phyloP scores from a whole-genome alignment of 2,888 invertebrate species.

The Mimachlamys varia region DNA sequence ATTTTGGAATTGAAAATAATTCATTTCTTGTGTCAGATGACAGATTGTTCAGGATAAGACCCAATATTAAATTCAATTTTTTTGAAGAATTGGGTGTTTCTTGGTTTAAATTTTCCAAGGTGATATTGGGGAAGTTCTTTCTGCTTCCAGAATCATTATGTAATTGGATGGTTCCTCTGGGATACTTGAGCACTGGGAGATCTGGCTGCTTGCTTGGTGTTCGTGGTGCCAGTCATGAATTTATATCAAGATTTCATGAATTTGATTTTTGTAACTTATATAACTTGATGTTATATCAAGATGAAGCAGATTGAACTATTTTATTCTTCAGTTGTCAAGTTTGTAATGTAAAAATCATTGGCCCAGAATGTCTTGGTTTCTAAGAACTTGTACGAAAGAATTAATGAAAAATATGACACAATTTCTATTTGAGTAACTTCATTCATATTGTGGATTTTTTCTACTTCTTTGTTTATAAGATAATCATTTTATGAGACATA shows the following conservation, averaged over 20 bases:
- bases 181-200: background rate
- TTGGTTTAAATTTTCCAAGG: background rate
- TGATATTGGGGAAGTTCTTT: background rate
- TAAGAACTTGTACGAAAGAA: too few relatives aligned
- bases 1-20: constrained; percentile 27
- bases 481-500: too few relatives aligned
- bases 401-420: too few relatives aligned
- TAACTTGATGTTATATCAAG: background rate
- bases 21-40: background rate
- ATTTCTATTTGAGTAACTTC: too few relatives aligned
- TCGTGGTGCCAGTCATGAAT: background rate
- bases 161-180: background rate
- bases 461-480: too few relatives aligned
- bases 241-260: background rate
- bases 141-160: background rate
- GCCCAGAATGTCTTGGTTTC: too few relatives aligned
- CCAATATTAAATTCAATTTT: constrained; percentile 21
- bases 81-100: background rate
- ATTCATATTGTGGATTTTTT: too few relatives aligned
- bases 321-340: background rate
- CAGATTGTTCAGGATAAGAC: constrained; percentile 15
- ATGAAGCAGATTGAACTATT: background rate
- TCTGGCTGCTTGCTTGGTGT: background rate
- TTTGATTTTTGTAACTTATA: background rate
- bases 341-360: too few relatives aligned